These are phyloP conservation scores for Caradrina clavipalpis DNA, from an alignment of 2,888 invertebrate species.

Conservation along the genomic window DNA sequence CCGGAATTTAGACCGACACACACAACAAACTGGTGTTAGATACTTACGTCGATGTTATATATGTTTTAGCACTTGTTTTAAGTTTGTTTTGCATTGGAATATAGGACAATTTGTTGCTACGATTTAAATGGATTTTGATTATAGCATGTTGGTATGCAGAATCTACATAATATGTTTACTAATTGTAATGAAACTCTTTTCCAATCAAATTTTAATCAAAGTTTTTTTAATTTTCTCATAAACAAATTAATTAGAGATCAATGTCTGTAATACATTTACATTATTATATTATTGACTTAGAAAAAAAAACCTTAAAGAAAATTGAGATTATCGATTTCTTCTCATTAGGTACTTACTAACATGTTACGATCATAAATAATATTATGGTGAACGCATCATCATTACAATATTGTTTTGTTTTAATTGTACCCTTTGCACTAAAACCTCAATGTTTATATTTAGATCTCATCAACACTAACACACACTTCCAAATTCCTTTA, in stretches of 20 bases:
- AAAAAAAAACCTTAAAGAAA: too few species aligned
- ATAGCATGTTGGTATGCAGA: not conserved
- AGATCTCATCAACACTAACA: too few species aligned
- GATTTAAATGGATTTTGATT: slow-evolving; percentile 4
- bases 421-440: not conserved
- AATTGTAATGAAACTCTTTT: not conserved
- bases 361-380: not conserved
- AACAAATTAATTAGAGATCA: too few species aligned
- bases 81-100: slow-evolving; percentile 46
- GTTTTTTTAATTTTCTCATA: too few species aligned
- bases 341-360: too few species aligned
- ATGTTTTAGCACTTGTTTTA: slow-evolving; percentile 35
- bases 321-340: not conserved
- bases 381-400: too few species aligned
- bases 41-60: slow-evolving; percentile 17
- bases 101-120: not conserved
- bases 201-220: too few species aligned
- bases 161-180: not conserved
- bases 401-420: not conserved
- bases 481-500: too few species aligned
- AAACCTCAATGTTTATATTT: too few species aligned
- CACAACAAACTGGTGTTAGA: slow-evolving; percentile 47
- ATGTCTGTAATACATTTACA: too few species aligned
- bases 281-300: too few species aligned
- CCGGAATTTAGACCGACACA: slow-evolving; percentile 51